These are phyloP conservation scores for Chrysomallon squamiferum DNA, from an alignment of 1,140 invertebrate genomes.

Conservation along the genomic window DNA sequence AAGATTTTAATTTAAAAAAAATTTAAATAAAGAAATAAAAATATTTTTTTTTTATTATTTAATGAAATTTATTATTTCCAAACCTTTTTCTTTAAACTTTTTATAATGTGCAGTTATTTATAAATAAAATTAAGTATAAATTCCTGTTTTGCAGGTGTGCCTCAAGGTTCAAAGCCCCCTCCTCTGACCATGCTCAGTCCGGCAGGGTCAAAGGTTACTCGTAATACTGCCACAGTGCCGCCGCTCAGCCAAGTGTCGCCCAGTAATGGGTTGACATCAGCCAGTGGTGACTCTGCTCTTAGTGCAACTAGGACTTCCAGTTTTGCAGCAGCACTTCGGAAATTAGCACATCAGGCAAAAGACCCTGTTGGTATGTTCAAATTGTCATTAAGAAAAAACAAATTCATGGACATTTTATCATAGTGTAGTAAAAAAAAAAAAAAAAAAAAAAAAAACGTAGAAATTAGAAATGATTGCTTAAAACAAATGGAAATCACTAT, in stretches of 20 bases:
- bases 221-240: slow-evolving; percentile 59
- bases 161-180: slow-evolving; percentile 57
- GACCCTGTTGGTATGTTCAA: slow-evolving; percentile 48
- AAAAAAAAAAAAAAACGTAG: too few relatives aligned
- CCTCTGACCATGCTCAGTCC: slow-evolving; percentile 56
- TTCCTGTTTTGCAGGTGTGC: slow-evolving; percentile 46
- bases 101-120: too few relatives aligned
- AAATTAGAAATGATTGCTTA: too few relatives aligned
- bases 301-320: slow-evolving; percentile 63
- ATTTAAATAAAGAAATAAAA: too few relatives aligned
- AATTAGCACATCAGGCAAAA: slow-evolving; percentile 80
- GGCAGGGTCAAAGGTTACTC: slow-evolving; percentile 39
- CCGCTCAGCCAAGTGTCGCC: slow-evolving; percentile 58
- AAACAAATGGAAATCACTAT: too few relatives aligned
- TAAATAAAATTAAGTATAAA: too few relatives aligned
- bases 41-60: too few relatives aligned
- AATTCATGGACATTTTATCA: background rate
- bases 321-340: slow-evolving; percentile 81
- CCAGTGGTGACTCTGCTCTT: slow-evolving; percentile 36
- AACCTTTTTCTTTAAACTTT: too few relatives aligned
- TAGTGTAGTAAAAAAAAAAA: too few relatives aligned
- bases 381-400: too few relatives aligned
- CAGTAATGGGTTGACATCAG: slow-evolving; percentile 47
- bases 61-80: too few relatives aligned
- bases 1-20: too few relatives aligned